phyloP scores from a whole-genome alignment of 2,888 invertebrate species.

The Pristionchus mayeri region DNA sequence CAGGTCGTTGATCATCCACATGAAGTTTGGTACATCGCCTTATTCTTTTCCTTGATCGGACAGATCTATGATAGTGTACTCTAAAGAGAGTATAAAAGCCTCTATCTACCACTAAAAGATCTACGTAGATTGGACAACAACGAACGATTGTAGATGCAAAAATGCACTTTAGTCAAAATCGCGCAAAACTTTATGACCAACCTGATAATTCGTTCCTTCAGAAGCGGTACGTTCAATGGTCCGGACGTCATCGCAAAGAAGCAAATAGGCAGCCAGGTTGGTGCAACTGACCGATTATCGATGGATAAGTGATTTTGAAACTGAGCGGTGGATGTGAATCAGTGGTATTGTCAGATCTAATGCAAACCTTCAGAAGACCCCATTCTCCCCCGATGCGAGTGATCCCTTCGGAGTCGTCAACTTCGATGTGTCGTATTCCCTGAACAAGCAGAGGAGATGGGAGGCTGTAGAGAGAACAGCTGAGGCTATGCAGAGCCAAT shows the following conservation, averaged over 20 bases:
- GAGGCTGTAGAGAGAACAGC: neutral
- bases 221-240: neutral
- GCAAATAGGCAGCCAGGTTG: constrained; percentile 8
- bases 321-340: no score
- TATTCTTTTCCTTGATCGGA: no score
- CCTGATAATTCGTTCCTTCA: neutral
- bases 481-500: neutral
- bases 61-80: no score
- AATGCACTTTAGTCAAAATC: no score
- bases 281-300: neutral
- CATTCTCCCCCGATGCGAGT: neutral
- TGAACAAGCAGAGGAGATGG: constrained; percentile 24
- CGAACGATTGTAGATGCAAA: no score
- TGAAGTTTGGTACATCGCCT: no score
- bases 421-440: neutral
- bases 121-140: no score
- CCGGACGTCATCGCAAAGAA: neutral
- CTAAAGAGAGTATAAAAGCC: no score
- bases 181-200: no score
- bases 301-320: neutral
- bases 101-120: no score
- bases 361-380: neutral
- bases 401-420: constrained; percentile 5
- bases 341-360: no score
- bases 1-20: no score